These are phyloP conservation scores for Oreohelix idahoensis DNA, from an alignment of 1,140 invertebrate genomes.

Conservation along the genomic window DNA sequence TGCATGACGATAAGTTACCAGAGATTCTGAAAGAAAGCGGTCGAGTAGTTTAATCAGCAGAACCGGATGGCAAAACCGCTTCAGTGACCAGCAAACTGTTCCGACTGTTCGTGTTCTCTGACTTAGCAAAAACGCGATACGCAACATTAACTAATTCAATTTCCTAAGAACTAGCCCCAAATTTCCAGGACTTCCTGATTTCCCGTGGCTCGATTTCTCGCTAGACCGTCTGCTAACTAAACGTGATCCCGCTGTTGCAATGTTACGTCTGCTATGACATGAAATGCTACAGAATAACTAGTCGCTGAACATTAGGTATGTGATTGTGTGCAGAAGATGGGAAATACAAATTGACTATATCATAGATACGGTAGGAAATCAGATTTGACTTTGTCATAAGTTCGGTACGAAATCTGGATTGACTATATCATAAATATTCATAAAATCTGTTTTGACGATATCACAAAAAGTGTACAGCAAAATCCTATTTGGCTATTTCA, in stretches of 20 bases:
- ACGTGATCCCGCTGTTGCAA: background rate
- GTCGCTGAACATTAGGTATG: background rate
- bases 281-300: background rate
- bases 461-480: no score
- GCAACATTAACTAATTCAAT: conserved; percentile 3
- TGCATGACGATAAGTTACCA: no score
- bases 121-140: background rate
- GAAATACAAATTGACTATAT: background rate
- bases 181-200: background rate
- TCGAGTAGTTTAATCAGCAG: no score
- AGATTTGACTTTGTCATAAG: background rate
- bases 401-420: background rate
- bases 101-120: background rate
- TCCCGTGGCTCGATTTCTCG: background rate
- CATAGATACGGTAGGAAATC: background rate
- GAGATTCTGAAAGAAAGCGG: no score
- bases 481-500: no score
- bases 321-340: background rate
- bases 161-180: background rate
- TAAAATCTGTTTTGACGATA: no score
- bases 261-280: background rate
- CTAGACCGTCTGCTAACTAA: background rate
- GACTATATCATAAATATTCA: no score
- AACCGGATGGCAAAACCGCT: background rate
- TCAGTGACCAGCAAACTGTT: background rate